Percentiles rank a stretch among this genome's conserved stretches.
Conservation (phyloP, 2,888 invertebrate genomes). For the Platynereis dumerilii region DNA sequence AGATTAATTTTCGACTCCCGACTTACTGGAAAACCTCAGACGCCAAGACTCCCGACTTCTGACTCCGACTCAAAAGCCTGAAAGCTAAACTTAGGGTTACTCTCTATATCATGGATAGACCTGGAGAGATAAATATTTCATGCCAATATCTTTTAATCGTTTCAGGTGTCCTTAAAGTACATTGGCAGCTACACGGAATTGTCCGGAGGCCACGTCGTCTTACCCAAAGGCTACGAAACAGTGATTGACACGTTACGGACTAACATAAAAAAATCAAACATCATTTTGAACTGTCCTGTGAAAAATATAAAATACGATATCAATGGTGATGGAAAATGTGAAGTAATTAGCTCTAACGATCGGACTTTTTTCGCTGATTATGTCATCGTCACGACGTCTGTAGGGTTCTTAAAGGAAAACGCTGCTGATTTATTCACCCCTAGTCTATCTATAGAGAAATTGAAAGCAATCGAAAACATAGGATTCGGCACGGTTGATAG, state of each 20-base stretch:
- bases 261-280: background rate
- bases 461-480: conserved; percentile 72
- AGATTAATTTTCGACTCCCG: no score
- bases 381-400: conserved; percentile 77
- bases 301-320: background rate
- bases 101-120: no score
- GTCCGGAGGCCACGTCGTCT: background rate
- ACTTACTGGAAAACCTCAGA: no score
- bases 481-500: conserved; percentile 80
- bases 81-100: no score
- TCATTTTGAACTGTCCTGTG: background rate
- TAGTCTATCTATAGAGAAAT: conserved; percentile 73
- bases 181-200: conserved; percentile 3
- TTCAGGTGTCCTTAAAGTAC: background rate
- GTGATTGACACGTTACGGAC: background rate
- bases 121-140: no score
- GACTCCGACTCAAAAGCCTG: no score
- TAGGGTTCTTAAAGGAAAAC: conserved; percentile 78
- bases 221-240: background rate
- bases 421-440: conserved; percentile 76
- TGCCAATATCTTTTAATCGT: no score
- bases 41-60: no score
- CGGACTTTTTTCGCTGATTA: conserved; percentile 70
- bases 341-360: conserved; percentile 19
- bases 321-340: background rate